A percentile compares a stretch with the other conserved stretches of the same genome.
These are phyloP conservation scores for Phaonia tiefii DNA, from an alignment of 2,888 invertebrate species.

Conservation along the genomic window DNA sequence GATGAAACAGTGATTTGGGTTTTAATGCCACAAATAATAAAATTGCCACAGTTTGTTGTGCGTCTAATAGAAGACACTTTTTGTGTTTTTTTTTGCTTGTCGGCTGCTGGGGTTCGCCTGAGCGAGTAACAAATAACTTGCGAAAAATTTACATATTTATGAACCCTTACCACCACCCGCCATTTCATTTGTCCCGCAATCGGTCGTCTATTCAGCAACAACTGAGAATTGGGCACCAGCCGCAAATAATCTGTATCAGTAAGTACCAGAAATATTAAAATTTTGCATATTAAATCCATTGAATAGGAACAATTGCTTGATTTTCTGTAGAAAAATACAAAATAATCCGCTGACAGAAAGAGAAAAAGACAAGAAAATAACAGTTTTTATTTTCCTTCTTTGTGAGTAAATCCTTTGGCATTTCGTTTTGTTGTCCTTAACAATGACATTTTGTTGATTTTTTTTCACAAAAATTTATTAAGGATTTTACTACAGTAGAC, in stretches of 20 bases:
- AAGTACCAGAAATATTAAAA: constrained; percentile 53
- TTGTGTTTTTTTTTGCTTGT: constrained; percentile 14
- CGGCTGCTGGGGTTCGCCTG: constrained; percentile 3
- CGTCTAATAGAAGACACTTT: not conserved
- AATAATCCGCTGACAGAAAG: constrained; percentile 21
- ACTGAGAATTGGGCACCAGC: constrained; percentile 8
- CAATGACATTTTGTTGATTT: constrained; percentile 3
- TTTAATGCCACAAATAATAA: constrained; percentile 50
- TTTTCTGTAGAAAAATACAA: constrained; percentile 35
- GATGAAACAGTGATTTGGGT: constrained; percentile 54
- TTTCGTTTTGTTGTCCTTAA: constrained; percentile 2
- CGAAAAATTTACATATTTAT: constrained; percentile 68
- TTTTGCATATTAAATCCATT: constrained; percentile 31
- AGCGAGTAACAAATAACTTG: constrained; percentile 62
- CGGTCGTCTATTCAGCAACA: not conserved
- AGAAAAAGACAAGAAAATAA: not conserved
- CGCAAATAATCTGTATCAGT: constrained; percentile 32
- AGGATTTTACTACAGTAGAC: too few relatives aligned
- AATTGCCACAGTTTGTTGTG: constrained; percentile 48
- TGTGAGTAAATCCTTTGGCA: not conserved
- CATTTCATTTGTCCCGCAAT: not conserved
- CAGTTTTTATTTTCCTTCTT: constrained; percentile 26
- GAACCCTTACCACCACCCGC: constrained; percentile 60
- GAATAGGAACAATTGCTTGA: constrained; percentile 56
- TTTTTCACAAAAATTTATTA: too few relatives aligned